Percentiles rank a stretch among this genome's conserved stretches.
Evolutionary conservation across 2,797 vertebrate genomes (phyloP).

Genomic region (Delichon dasypus): DNA sequence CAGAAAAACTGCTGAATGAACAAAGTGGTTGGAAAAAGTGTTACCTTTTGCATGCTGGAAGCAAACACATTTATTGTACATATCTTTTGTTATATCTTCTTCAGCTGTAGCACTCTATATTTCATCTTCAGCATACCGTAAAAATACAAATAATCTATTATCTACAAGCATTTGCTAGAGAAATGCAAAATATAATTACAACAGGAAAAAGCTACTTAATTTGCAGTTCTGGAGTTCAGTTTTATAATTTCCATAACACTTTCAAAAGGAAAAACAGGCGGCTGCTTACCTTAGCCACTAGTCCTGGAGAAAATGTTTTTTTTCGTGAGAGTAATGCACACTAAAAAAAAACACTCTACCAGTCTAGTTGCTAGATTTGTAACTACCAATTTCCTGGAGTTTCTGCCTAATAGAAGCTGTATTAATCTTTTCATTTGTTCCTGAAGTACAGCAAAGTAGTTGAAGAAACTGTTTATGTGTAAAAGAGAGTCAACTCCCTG

Average conservation of each 20-base stretch:
- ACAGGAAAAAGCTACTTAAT: conserved; percentile 33
- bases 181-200: conserved; percentile 61
- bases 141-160: conserved; percentile 57
- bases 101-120: conserved; percentile 31
- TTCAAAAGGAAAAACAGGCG: conserved; percentile 7
- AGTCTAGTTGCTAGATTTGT: not conserved
- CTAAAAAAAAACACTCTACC: conserved; percentile 15
- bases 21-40: conserved; percentile 15
- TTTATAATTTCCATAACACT: conserved; percentile 41
- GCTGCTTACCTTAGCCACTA: conserved; percentile 1
- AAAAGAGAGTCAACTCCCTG: not conserved
- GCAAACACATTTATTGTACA: conserved; percentile 54
- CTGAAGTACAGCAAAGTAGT: not conserved
- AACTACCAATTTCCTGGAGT: not conserved
- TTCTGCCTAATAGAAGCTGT: not conserved
- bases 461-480: not conserved
- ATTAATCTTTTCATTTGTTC: conserved; percentile 27
- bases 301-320: not conserved
- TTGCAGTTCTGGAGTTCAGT: conserved; percentile 1
- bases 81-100: conserved; percentile 36
- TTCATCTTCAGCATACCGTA: conserved; percentile 45
- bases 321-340: conserved; percentile 10
- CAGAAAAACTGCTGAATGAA: conserved; percentile 61
- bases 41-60: conserved; percentile 28
- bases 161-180: conserved; percentile 31